Percentiles rank a stretch among this genome's conserved stretches.
phyloP scores from a whole-genome alignment of 2,888 invertebrate species.

The Lutraria lutraria region DNA sequence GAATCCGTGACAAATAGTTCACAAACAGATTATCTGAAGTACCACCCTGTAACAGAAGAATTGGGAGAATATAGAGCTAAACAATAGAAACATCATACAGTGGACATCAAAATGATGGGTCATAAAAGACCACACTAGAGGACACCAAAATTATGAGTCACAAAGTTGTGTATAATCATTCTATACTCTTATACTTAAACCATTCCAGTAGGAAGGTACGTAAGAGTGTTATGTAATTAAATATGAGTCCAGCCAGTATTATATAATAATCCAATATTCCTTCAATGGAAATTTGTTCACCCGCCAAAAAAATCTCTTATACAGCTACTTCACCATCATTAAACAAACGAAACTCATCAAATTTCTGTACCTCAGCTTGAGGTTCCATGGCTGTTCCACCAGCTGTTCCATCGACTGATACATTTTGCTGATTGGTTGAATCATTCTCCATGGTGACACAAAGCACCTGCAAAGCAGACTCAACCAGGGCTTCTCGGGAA shows the following conservation, averaged over 20 bases:
- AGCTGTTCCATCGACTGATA: slow-evolving; percentile 84
- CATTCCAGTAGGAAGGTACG: not conserved
- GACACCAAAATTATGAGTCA: no score
- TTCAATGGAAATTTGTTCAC: not conserved
- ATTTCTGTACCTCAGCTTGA: slow-evolving; percentile 75
- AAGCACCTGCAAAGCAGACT: slow-evolving; percentile 89
- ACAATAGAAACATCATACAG: no score
- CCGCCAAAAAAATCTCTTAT: not conserved
- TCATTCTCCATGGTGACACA: slow-evolving; percentile 99
- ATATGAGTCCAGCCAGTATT: not conserved
- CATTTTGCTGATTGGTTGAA: slow-evolving; percentile 73
- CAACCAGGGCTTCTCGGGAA: slow-evolving; percentile 96
- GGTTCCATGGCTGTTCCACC: slow-evolving; percentile 84
- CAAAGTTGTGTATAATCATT: no score
- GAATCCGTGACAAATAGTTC: slow-evolving; percentile 99
- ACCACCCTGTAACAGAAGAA: slow-evolving; percentile 79
- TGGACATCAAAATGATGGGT: no score
- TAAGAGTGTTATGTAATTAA: not conserved
- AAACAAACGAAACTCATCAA: not conserved
- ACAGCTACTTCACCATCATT: no score
- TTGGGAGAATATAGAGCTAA: not conserved
- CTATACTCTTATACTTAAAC: not conserved
- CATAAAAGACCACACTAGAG: no score
- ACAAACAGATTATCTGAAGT: slow-evolving; percentile 97
- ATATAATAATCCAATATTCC: not conserved